Evolutionary conservation across 1,140 invertebrate genomes (phyloP), one percentile per base, ranked within the genome.

Genomic region (Pentalonia nigronervosa): DNA sequence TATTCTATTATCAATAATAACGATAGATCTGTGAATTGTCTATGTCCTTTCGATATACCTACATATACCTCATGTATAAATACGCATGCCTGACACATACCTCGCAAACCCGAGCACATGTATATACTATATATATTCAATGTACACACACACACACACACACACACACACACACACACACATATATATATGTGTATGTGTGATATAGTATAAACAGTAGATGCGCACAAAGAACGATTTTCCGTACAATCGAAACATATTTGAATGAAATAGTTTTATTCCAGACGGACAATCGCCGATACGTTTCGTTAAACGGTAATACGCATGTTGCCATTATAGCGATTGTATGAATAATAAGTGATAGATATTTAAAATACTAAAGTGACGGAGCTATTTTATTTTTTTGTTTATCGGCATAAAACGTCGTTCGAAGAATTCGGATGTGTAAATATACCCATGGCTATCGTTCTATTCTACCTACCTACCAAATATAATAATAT

Each of bases 181-280:
- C 17, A 36, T 36, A 21, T 67, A 67, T 67, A 67, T 21, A 17
- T 76, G 20, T 21, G 20, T 36, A 41, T 25, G 41, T 23, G 3
- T 41, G 8, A 83, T 41, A 23, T 8, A 34, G 6, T 83, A 23
- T 36, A 83, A 41, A 41, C 7, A 21, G 36, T 83, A 34, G 34
- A 34, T 20, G 2, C 21, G 81, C 81, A 83, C 36, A 36, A 41
- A 83, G 81, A 83, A 83, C 36, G 81, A 41, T 83, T 83, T 83
- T 21, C 81, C 36, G 34, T 83, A 83, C 81, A 83, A 83, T 83
- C 81, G 81, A 4, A 83, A 83, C 81, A 83, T 83, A 76, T 76
- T 83, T 83, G 81, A 83, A 83, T 83, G 81, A 83, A 83, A 83
- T 83, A 83, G 81, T 83, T 83, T 83, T 9, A 23, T 83, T 41